A percentile compares a stretch with the other conserved stretches of the same genome.
Evolutionary conservation across 2,888 invertebrate genomes (phyloP).

Genomic region (Geotrupes spiniger): DNA sequence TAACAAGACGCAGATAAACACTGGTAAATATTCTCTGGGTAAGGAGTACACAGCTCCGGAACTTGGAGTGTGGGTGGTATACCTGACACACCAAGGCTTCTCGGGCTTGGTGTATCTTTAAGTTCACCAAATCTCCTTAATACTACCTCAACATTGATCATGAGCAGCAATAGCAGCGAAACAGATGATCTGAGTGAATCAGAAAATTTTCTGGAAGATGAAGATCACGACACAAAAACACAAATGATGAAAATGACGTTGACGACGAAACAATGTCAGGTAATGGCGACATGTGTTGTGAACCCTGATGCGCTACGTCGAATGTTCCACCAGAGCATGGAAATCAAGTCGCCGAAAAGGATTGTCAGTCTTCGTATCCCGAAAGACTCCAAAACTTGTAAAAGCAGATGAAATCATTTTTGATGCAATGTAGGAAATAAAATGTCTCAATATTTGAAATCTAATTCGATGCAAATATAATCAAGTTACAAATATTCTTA

Average conservation of each 20-base stretch:
- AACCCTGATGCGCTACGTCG: conserved; percentile 23
- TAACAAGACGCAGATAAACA: conserved; percentile 34
- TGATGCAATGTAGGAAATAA: too few species aligned
- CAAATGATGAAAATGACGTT: conserved; percentile 81
- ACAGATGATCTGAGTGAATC: conserved; percentile 57
- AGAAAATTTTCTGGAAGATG: conserved; percentile 62
- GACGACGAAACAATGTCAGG: conserved; percentile 85
- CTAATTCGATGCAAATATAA: too few species aligned
- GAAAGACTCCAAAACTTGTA: conserved; percentile 21
- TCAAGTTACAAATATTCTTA: too few species aligned
- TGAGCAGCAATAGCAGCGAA: conserved; percentile 49
- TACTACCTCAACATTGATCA: conserved; percentile 45
- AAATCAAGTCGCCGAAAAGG: conserved; percentile 43
- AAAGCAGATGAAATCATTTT: not conserved
- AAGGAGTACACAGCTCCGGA: conserved; percentile 20
- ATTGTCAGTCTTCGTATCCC: conserved; percentile 28
- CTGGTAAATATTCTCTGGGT: conserved; percentile 24
- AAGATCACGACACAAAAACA: conserved; percentile 56
- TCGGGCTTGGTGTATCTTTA: conserved; percentile 45
- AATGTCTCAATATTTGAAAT: too few species aligned
- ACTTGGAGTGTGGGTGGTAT: conserved; percentile 26
- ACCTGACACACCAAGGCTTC: conserved; percentile 32
- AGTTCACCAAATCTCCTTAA: conserved; percentile 49
- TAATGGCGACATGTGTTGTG: conserved; percentile 36
- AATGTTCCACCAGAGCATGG: conserved; percentile 35